Base-by-base conservation (phyloP, 2,113 vertebrate species). In the Sclerurus mexicanus region DNA sequence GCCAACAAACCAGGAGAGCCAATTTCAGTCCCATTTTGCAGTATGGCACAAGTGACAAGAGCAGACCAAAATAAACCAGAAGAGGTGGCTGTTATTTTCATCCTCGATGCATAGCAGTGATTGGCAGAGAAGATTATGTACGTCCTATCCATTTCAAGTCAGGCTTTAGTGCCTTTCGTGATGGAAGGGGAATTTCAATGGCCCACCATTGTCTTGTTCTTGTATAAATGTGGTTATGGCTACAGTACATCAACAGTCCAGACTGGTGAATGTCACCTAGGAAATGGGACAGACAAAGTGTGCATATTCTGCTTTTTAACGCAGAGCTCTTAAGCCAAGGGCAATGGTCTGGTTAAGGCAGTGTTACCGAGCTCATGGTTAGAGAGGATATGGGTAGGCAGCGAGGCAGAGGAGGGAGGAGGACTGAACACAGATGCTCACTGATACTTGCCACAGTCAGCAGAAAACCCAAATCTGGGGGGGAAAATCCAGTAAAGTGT, bases 11-110 rank as follows among this genome's bases (percentile, higher is more conserved):
- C 56, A 77, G 74, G 69, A 74, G 87, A 71, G 83, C 69, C 66
- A 89, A 49, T 62, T 74, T 58, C 69, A 93, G 77, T 92, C 87
- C 91, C 60, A 80, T 83, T 96, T 79, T 81, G 89, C 87, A 90
- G 93, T 56, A 83, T 73, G 83, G 80, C 63, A 69, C 74, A 52
- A 92, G 90, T 66, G 83, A 95, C 72, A 72, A 87, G 87, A 94
- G 82, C 73, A 76, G 79, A 89, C 87, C 73, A 68, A 93, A 91
- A 95, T 75, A 87, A 55, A 81, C 46, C 50, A 71, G 37, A 49
- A 63, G 68, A 78, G 74, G 83, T 56, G 59, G 82, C 55, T 76
- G 63, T 85, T 85, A 87, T 73, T 96, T 87, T 71, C 12, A 27
- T 63, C 85, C 90, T 73, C 25, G 4, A n/a, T 69, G 73, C 63